Evolutionary conservation across 92 coral and sea anemone genomes (phyloP).

Genomic region (Scolanthus callimorphus): DNA sequence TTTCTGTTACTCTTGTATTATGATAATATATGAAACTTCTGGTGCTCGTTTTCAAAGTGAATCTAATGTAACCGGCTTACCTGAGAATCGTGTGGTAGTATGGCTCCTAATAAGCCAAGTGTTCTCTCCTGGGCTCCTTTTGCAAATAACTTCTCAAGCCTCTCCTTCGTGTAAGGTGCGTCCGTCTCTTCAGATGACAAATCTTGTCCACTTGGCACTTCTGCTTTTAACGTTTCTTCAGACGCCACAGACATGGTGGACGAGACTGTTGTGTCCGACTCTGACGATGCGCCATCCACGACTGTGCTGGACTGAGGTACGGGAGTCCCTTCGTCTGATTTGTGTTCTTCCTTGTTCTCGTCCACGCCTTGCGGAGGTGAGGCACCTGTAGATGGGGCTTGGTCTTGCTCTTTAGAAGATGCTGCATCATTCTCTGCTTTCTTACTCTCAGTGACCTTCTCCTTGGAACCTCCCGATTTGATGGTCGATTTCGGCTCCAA

Average conservation of each 20-base stretch:
- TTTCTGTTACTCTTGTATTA: too few species aligned
- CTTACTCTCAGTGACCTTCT: neutral
- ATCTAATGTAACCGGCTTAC: too few species aligned
- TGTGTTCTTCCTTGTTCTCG: neutral
- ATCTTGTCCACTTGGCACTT: conserved; percentile 10
- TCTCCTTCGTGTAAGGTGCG: conserved; percentile 39
- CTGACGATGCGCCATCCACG: too few species aligned
- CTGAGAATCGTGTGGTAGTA: conserved; percentile 90
- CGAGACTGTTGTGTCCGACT: too few species aligned
- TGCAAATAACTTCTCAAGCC: conserved; percentile 64
- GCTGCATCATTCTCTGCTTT: neutral
- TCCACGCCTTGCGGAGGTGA: neutral
- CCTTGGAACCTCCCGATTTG: neutral
- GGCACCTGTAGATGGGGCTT: neutral
- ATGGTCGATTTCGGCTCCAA: neutral
- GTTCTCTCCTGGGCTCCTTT: conserved; percentile 74
- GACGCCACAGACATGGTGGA: too few species aligned
- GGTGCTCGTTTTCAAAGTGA: too few species aligned
- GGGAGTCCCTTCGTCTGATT: too few species aligned
- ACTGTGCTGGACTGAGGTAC: too few species aligned
- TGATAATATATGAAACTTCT: too few species aligned
- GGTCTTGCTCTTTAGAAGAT: neutral
- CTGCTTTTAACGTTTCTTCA: too few species aligned
- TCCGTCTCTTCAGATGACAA: conserved; percentile 16
- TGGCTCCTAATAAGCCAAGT: conserved; percentile 91